A percentile compares a stretch with the other conserved stretches of the same genome.
phyloP scores from a whole-genome alignment of 2,888 invertebrate species.

The Petrolisthes cinctipes region DNA sequence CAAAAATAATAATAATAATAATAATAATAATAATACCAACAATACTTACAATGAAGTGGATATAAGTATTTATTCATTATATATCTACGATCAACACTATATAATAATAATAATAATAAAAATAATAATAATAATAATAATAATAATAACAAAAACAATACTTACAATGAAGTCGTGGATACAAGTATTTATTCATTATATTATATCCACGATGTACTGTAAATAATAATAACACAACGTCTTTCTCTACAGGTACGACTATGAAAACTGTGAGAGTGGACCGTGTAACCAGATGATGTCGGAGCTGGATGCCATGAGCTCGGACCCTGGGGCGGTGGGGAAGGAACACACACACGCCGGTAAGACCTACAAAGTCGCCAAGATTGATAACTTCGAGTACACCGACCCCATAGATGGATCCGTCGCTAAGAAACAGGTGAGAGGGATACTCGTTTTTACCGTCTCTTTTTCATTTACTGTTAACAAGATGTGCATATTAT shows the following conservation, averaged over 20 bases:
- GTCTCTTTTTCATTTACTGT: too few relatives aligned
- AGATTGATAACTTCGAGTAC: slow-evolving; percentile 94
- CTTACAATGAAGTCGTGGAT: too few relatives aligned
- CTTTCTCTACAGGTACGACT: slow-evolving; percentile 83
- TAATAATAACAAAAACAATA: too few relatives aligned
- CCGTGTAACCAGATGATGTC: slow-evolving; percentile 92
- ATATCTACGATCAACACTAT: too few relatives aligned
- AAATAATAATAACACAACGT: not conserved
- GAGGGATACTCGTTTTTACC: not conserved
- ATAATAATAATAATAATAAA: too few relatives aligned
- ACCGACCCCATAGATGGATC: slow-evolving; percentile 95
- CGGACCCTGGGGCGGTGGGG: slow-evolving; percentile 66
- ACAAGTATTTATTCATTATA: too few relatives aligned
- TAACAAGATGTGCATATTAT: not conserved
- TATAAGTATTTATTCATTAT: too few relatives aligned
- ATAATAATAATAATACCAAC: too few relatives aligned
- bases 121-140: too few relatives aligned
- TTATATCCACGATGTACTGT: not conserved
- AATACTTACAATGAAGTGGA: too few relatives aligned
- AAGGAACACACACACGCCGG: slow-evolving; percentile 69
- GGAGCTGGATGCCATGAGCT: slow-evolving; percentile 54
- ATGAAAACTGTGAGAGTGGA: slow-evolving; percentile 92
- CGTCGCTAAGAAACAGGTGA: slow-evolving; percentile 87
- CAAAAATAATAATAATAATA: too few relatives aligned
- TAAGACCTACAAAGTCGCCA: slow-evolving; percentile 81